Conservation (phyloP, 2,113 vertebrate species). For the Phrynosoma platyrhinos region DNA sequence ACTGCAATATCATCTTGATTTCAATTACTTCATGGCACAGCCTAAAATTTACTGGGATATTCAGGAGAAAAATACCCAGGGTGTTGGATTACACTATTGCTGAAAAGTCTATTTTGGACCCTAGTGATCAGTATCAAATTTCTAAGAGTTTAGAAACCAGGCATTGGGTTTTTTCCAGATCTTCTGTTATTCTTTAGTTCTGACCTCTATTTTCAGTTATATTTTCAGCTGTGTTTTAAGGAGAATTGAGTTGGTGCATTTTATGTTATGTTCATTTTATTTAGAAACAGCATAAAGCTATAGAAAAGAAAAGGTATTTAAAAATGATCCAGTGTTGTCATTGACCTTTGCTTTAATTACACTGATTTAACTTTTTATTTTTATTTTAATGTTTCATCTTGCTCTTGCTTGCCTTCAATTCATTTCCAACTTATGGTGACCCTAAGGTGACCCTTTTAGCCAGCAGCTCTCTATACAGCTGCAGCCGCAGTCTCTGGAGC, state of each 20-base stretch:
- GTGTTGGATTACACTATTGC: neutral
- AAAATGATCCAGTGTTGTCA: too few relatives aligned
- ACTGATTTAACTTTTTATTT: neutral
- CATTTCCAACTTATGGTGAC: too few relatives aligned
- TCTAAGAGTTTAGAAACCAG: neutral
- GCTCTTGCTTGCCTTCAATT: too few relatives aligned
- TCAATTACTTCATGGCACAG: neutral
- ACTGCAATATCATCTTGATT: neutral
- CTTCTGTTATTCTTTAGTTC: neutral
- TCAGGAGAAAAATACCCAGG: too few relatives aligned
- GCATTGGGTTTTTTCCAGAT: neutral
- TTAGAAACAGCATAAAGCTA: neutral
- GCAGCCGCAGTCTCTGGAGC: too few relatives aligned
- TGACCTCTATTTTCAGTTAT: neutral
- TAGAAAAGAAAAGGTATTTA: too few relatives aligned
- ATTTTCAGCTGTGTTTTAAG: neutral
- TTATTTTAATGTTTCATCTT: conserved; percentile 39
- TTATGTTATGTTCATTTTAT: neutral
- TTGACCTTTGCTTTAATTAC: neutral
- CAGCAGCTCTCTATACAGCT: too few relatives aligned
- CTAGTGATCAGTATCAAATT: neutral
- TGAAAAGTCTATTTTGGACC: neutral
- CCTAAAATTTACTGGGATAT: too few relatives aligned
- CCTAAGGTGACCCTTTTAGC: too few relatives aligned
- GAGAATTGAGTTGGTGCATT: neutral